Percentiles rank a stretch among this genome's conserved stretches.
phyloP scores from a whole-genome alignment of 2,113 vertebrate species.

The Cephalopholis sonnerati region DNA sequence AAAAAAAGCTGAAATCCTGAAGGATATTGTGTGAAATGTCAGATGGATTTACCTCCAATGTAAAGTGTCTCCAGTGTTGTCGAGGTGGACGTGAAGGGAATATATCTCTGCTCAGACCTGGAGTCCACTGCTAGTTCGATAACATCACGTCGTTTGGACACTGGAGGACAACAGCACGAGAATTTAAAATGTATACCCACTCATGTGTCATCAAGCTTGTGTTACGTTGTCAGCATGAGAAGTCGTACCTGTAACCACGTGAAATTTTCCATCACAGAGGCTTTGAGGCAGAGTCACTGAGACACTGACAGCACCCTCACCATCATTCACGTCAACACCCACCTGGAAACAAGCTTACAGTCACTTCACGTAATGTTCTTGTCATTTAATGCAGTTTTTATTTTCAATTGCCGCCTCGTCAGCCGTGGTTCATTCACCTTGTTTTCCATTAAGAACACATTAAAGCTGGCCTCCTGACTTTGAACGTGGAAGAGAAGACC shows the following conservation, averaged over 20 bases:
- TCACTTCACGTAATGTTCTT: not conserved
- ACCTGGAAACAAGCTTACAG: slow-evolving; percentile 80
- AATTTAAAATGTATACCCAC: not conserved
- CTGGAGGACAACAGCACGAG: slow-evolving; percentile 68
- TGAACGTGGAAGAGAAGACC: slow-evolving; percentile 86
- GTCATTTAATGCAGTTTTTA: not conserved
- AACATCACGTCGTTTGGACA: slow-evolving; percentile 77
- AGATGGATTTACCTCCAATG: slow-evolving; percentile 84
- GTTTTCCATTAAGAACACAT: slow-evolving; percentile 86
- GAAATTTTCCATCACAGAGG: slow-evolving; percentile 88
- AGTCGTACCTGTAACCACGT: slow-evolving; percentile 86
- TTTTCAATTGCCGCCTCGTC: not conserved
- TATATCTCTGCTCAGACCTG: slow-evolving; percentile 66
- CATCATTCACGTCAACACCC: slow-evolving; percentile 80
- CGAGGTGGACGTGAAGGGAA: slow-evolving; percentile 21
- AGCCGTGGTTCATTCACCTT: slow-evolving; percentile 77
- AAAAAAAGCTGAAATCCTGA: not conserved
- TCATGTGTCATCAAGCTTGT: not conserved
- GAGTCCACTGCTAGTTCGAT: slow-evolving; percentile 84
- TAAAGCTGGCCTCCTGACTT: slow-evolving; percentile 73
- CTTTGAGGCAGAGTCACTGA: slow-evolving; percentile 81
- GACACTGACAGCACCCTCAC: slow-evolving; percentile 73
- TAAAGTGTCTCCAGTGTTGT: slow-evolving; percentile 75
- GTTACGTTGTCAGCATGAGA: not conserved
- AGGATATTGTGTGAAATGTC: not conserved